A percentile compares a stretch with the other conserved stretches of the same genome.
These are phyloP conservation scores for Ceratoteleas bidentatus DNA, from an alignment of 1,140 invertebrate genomes.

Conservation along the genomic window DNA sequence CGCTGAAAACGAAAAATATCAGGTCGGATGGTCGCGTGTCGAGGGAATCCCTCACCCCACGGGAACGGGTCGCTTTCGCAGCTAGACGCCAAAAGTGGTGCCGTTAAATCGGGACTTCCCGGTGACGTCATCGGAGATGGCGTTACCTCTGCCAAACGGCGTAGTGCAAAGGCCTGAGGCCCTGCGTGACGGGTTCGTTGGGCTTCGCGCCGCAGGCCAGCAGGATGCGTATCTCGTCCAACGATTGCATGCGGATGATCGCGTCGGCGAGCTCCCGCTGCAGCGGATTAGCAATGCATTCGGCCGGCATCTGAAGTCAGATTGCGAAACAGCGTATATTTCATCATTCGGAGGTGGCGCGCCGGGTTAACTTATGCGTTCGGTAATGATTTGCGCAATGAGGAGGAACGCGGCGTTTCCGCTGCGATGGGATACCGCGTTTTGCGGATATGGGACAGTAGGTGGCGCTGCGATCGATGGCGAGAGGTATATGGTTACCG, in stretches of 20 bases:
- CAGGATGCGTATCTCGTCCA: slow-evolving; percentile 93
- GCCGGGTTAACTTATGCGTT: slow-evolving; percentile 31
- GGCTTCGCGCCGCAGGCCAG: slow-evolving; percentile 92
- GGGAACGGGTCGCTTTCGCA: background rate
- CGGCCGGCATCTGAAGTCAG: slow-evolving; percentile 85
- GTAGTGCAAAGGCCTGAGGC: slow-evolving; percentile 94
- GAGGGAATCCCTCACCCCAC: background rate
- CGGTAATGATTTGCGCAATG: slow-evolving; percentile 36
- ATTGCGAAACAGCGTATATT: slow-evolving; percentile 56
- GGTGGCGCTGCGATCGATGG: background rate
- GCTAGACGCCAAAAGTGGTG: too few species aligned
- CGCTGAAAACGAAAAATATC: background rate
- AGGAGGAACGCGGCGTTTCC: slow-evolving; percentile 21
- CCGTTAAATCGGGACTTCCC: too few species aligned
- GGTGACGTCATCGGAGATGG: background rate
- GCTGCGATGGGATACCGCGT: background rate
- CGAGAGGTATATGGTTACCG: background rate
- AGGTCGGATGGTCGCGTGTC: background rate
- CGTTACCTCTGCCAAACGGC: slow-evolving; percentile 89
- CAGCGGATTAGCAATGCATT: slow-evolving; percentile 87
- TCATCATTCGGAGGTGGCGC: slow-evolving; percentile 52
- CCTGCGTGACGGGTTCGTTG: slow-evolving; percentile 89
- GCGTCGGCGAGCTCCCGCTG: slow-evolving; percentile 94
- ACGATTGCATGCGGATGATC: slow-evolving; percentile 91
- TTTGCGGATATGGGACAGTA: background rate